Evolutionary conservation across 2,113 vertebrate genomes (phyloP).

Genomic region (Philantomba maxwellii): DNA sequence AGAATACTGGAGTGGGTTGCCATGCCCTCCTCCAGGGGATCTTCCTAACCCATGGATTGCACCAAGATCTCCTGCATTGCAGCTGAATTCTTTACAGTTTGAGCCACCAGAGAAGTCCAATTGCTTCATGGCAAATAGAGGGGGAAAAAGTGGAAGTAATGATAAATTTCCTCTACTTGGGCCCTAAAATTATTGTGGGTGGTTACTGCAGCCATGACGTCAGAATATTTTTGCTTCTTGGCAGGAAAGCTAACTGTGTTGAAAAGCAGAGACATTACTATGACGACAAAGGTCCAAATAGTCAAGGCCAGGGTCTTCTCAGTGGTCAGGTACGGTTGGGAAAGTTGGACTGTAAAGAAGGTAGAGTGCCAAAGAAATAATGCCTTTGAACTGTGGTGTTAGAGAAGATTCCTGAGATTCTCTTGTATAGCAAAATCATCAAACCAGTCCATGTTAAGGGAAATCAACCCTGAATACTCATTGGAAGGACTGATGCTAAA

Average conservation of each 20-base stretch:
- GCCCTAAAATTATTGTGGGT: not conserved
- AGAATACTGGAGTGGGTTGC: not conserved
- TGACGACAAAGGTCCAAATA: not conserved
- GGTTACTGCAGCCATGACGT: not conserved
- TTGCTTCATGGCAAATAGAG: not conserved
- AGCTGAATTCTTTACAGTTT: not conserved
- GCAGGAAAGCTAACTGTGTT: not conserved
- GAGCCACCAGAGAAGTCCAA: not conserved
- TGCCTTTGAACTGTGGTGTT: not conserved
- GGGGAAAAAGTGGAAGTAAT: not conserved
- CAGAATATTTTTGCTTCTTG: not conserved
- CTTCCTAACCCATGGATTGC: not conserved
- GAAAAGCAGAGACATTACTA: not conserved
- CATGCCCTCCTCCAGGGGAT: not conserved
- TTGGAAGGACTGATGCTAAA: not conserved
- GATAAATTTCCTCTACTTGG: not conserved
- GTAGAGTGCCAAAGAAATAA: not conserved
- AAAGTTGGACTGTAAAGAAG: fast-evolving
- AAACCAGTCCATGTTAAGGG: not conserved
- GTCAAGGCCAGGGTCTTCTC: not conserved
- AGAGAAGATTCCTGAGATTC: not conserved
- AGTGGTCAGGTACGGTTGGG: fast-evolving
- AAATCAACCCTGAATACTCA: not conserved
- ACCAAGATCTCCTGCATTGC: not conserved
- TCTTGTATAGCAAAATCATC: not conserved